Evolutionary conservation across 2,888 invertebrate species (phyloP).

Genomic region (Biston stratarius): DNA sequence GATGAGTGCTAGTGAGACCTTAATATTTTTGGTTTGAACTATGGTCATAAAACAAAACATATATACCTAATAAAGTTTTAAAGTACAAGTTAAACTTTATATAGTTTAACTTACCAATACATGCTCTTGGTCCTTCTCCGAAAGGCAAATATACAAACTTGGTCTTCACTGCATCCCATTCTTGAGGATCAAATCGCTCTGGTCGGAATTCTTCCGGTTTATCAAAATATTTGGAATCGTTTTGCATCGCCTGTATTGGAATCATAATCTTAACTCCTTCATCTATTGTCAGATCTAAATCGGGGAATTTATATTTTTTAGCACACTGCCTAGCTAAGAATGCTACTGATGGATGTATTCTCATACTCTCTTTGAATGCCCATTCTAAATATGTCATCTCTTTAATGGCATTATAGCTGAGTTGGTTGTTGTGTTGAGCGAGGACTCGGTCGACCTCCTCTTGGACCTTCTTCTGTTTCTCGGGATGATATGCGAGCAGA

Average conservation of each 20-base stretch:
- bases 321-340: slow-evolving; percentile 58
- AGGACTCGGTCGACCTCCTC: slow-evolving; percentile 66
- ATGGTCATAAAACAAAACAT: no score
- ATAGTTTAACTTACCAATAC: slow-evolving; percentile 61
- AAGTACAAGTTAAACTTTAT: no score
- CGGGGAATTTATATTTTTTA: slow-evolving; percentile 52
- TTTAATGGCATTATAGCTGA: slow-evolving; percentile 62
- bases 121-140: slow-evolving; percentile 65
- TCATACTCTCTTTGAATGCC: slow-evolving; percentile 63
- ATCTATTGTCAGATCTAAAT: slow-evolving; percentile 58
- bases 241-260: slow-evolving; percentile 65
- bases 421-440: slow-evolving; percentile 56
- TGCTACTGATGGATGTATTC: slow-evolving; percentile 62
- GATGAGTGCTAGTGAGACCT: no score
- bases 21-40: no score
- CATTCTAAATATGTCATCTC: slow-evolving; percentile 53
- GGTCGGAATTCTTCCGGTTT: slow-evolving; percentile 60
- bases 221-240: slow-evolving; percentile 63
- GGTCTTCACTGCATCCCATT: slow-evolving; percentile 42
- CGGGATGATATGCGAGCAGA: slow-evolving; percentile 68
- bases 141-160: slow-evolving; percentile 64
- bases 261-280: slow-evolving; percentile 63
- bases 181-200: slow-evolving; percentile 55
- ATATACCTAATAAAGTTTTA: no score
- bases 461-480: slow-evolving; percentile 65